Evolutionary conservation across 2,797 vertebrate species (phyloP), one percentile per base, ranked within the genome.

Genomic region (Pipistrellus pygmaeus): DNA sequence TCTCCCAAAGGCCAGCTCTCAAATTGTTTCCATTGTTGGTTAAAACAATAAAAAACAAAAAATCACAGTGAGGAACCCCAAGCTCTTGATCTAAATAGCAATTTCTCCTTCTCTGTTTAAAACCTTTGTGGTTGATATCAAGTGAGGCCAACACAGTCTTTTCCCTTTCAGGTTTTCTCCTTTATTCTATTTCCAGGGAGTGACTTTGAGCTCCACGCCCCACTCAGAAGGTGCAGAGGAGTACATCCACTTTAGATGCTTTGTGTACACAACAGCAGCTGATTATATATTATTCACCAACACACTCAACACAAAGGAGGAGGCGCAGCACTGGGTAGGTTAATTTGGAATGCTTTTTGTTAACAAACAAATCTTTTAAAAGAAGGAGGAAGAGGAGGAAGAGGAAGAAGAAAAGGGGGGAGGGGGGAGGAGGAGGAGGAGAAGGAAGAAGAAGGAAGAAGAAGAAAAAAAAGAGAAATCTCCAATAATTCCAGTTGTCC

Each of bases 291-390:
- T 96, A 88, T 90, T 96, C 81, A 30, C 44, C 73, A 76, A 10
- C 32, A 20, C 20, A 0, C 46, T 48, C 73, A 78, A 55, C 72
- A 88, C 46, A 88, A 91, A 92, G 89, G 57, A 77, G 66, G 86
- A 82, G 89, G 80, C 82, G 6, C 87, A 25, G 27, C 20, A 8
- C 90, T 80, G 68, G 68, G 94, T 83, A 88, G 87, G 44, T 96
- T 97, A 96, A 97, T 96, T 95, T 97, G 93, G 93, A 97, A 94
- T 85, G 44, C 18, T 6, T 62, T 95, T 94, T 94, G 41, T 95
- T 97, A 91, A 85, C 76, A 94, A 98, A 94, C 44, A 96, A 35
- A 48, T 88, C 85, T 82, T 76, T 81, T 57, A 91, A 91, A 4
- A 62, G 25, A 25, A 68, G 90, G 27, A 35, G 25, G 46, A 95